Percentiles rank a stretch among this genome's conserved stretches.
These are phyloP conservation scores for Conger conger DNA, from an alignment of 2,113 vertebrate species.

Conservation along the genomic window DNA sequence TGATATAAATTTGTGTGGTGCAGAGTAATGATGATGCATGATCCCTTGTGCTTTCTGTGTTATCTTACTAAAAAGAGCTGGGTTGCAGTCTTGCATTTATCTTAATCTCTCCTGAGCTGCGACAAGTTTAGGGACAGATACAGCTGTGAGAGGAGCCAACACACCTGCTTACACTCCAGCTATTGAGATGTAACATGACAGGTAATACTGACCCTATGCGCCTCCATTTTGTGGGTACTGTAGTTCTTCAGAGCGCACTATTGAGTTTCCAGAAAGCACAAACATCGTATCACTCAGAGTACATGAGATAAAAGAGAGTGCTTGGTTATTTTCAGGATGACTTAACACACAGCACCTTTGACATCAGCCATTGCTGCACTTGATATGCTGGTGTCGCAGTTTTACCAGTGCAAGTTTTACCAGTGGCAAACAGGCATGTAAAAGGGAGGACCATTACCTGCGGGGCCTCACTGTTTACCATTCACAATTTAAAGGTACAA, in stretches of 20 bases:
- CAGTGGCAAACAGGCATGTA: background rate
- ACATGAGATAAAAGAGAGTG: background rate
- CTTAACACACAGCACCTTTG: background rate
- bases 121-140: background rate
- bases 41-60: background rate
- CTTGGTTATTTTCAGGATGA: background rate
- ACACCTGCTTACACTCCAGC: background rate
- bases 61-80: background rate
- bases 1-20: background rate
- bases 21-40: background rate
- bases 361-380: background rate
- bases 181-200: background rate
- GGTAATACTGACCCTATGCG: background rate
- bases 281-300: background rate
- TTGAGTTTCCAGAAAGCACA: background rate
- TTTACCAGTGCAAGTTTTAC: background rate
- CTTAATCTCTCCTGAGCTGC: conserved; percentile 2
- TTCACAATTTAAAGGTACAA: background rate
- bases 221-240: background rate
- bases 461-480: background rate
- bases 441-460: background rate
- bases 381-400: background rate
- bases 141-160: background rate
- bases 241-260: background rate
- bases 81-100: conserved; percentile 4